phyloP scores from a whole-genome alignment of 1,140 invertebrate species.

The Conus ventricosus region DNA sequence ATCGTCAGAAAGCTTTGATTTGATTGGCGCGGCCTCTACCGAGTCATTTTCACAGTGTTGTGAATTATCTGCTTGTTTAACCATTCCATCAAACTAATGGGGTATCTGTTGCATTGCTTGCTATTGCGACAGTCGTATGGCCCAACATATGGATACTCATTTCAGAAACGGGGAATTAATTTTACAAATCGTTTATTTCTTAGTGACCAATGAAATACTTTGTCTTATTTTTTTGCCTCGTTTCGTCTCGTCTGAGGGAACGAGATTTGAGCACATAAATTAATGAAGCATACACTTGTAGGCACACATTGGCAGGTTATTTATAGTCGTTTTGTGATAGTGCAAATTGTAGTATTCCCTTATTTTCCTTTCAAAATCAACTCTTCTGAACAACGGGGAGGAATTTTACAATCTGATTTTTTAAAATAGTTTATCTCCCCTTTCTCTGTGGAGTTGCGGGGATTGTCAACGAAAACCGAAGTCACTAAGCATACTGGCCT shows the following conservation, averaged over 20 bases:
- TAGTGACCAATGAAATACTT: background rate
- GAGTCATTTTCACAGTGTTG: slow-evolving; percentile 10
- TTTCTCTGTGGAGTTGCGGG: no score
- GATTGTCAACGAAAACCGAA: no score
- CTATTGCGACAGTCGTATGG: background rate
- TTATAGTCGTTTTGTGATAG: no score
- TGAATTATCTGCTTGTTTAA: background rate
- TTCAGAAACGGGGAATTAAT: background rate
- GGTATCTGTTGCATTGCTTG: background rate
- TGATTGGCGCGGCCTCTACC: slow-evolving; percentile 29
- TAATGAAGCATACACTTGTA: background rate
- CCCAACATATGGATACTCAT: background rate
- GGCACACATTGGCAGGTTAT: no score
- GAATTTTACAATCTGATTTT: no score
- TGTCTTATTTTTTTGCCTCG: slow-evolving; percentile 19
- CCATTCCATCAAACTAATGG: background rate
- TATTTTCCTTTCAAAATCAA: no score
- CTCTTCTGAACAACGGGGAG: no score
- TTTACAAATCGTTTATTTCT: background rate
- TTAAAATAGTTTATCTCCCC: no score
- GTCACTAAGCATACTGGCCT: no score
- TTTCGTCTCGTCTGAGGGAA: background rate
- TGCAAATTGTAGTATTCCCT: no score
- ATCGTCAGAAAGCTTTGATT: slow-evolving; percentile 11
- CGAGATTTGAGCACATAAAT: background rate